These are phyloP conservation scores for Amazona vittata DNA, from an alignment of 2,113 vertebrate species.

Conservation along the genomic window DNA sequence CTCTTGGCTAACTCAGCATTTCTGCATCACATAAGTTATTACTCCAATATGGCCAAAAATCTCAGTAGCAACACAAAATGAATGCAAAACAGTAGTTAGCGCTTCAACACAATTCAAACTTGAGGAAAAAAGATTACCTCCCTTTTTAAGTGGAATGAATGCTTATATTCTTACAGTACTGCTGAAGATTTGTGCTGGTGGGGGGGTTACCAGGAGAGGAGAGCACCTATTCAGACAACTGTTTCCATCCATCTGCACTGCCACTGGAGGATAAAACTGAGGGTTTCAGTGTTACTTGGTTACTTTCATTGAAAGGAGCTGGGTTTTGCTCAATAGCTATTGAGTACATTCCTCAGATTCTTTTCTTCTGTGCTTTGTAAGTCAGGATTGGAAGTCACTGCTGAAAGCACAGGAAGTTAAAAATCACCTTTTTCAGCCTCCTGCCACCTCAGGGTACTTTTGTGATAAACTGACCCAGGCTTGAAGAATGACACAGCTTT, in stretches of 20 bases:
- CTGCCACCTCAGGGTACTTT: slow-evolving; percentile 20
- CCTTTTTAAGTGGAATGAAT: neutral
- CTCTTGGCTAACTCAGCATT: neutral
- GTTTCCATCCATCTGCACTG: neutral
- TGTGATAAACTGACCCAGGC: neutral
- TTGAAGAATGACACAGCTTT: neutral
- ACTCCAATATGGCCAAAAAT: neutral
- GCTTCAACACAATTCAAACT: neutral
- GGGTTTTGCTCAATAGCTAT: neutral
- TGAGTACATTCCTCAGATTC: slow-evolving; percentile 24
- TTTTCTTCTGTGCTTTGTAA: slow-evolving; percentile 2
- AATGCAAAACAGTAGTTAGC: neutral
- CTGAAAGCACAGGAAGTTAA: slow-evolving; percentile 44
- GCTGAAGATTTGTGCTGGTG: neutral
- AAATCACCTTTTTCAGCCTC: slow-evolving; percentile 20
- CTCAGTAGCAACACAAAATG: neutral
- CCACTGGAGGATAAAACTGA: neutral
- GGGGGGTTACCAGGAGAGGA: neutral
- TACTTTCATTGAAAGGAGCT: neutral
- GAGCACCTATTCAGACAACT: neutral
- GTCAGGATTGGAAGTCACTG: neutral
- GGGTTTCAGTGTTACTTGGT: neutral
- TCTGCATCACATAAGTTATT: neutral
- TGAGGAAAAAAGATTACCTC: neutral
- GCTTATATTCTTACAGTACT: neutral